These are phyloP conservation scores for Mola mola DNA, from an alignment of 2,113 vertebrate species.

Conservation along the genomic window DNA sequence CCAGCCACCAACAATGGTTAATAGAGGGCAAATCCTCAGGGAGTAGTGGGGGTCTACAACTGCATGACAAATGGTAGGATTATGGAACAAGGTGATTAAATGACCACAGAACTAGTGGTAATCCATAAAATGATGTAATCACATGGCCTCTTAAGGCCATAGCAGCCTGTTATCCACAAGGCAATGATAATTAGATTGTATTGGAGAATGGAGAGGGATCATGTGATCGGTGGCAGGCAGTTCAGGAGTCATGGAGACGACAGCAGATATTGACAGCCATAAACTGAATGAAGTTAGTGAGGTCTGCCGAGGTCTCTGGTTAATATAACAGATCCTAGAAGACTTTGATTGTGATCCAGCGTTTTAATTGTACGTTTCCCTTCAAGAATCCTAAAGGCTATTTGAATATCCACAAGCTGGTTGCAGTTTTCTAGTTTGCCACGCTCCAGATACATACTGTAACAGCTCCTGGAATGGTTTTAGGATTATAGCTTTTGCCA, in stretches of 20 bases:
- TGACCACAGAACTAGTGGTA: constrained; percentile 31
- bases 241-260: constrained; percentile 16
- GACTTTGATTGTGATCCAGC: too few relatives aligned
- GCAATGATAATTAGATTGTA: constrained; percentile 61
- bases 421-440: too few relatives aligned
- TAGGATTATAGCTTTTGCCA: too few relatives aligned
- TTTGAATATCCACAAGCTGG: too few relatives aligned
- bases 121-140: constrained; percentile 67
- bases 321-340: not conserved
- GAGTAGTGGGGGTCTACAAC: constrained; percentile 27
- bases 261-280: constrained; percentile 20
- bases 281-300: constrained; percentile 22
- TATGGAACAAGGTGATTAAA: constrained; percentile 58
- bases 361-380: not conserved
- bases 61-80: constrained; percentile 55
- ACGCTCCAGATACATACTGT: too few relatives aligned
- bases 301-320: not conserved
- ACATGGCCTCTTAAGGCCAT: constrained; percentile 43
- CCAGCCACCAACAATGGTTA: constrained; percentile 32
- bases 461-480: too few relatives aligned
- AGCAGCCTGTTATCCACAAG: constrained; percentile 24
- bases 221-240: constrained; percentile 13
- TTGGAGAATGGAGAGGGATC: constrained; percentile 31
- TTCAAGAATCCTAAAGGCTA: too few relatives aligned
- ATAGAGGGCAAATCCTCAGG: constrained; percentile 49